These are phyloP conservation scores for Phoebastria nigripes DNA, from an alignment of 2,797 vertebrate species.

Conservation along the genomic window DNA sequence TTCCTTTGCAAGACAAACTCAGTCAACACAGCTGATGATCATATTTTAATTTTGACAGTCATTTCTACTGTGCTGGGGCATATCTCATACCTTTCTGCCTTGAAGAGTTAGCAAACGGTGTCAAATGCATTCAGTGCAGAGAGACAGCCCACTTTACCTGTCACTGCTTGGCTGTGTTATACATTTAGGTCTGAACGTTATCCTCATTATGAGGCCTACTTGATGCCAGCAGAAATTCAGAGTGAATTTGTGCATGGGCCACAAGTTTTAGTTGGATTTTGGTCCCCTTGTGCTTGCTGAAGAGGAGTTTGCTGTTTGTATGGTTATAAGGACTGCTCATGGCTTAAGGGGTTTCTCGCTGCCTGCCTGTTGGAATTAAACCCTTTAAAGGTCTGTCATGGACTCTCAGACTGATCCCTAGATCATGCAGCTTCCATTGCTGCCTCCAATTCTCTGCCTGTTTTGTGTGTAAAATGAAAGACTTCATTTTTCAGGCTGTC, in stretches of 20 bases:
- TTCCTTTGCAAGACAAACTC: slow-evolving; percentile 1
- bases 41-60: background rate
- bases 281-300: background rate
- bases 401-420: background rate
- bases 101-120: background rate
- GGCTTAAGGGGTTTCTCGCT: background rate
- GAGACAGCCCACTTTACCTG: background rate
- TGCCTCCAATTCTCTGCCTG: background rate
- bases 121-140: background rate
- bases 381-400: background rate
- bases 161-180: background rate
- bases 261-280: background rate
- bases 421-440: background rate
- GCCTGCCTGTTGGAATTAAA: background rate
- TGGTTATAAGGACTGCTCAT: background rate
- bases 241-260: background rate
- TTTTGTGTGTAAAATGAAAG: background rate
- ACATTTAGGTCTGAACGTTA: background rate
- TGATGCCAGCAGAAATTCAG: background rate
- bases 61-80: background rate
- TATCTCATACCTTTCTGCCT: background rate
- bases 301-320: background rate
- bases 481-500: background rate
- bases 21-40: background rate
- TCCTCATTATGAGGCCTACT: background rate